A percentile compares a stretch with the other conserved stretches of the same genome.
These are phyloP conservation scores for Catharus minimus DNA, from an alignment of 2,113 vertebrate species.

Conservation along the genomic window DNA sequence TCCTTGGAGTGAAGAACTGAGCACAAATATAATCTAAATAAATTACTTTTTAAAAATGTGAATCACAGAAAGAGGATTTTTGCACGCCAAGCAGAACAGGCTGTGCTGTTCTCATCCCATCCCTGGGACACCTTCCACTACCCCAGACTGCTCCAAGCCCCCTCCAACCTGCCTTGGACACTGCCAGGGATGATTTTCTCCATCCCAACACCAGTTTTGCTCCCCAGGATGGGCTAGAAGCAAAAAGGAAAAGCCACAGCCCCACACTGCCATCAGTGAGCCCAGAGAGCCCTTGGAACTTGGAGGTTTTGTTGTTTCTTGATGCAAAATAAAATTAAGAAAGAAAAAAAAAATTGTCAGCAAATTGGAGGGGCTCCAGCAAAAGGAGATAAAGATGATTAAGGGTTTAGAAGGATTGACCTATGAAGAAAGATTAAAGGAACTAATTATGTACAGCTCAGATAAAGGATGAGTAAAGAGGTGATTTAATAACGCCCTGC, in stretches of 20 bases:
- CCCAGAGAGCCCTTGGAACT: neutral
- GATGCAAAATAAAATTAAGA: neutral
- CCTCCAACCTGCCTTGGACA: rapidly evolving
- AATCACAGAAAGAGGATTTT: neutral
- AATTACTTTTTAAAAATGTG: rapidly evolving
- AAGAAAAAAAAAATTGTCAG: neutral
- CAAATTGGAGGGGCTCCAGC: slow-evolving; percentile 58
- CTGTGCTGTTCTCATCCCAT: neutral
- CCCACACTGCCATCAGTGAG: neutral
- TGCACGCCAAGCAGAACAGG: neutral
- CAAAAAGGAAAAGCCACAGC: neutral
- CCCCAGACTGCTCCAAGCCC: neutral
- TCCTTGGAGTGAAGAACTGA: neutral
- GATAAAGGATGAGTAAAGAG: slow-evolving; percentile 69
- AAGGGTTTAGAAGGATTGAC: slow-evolving; percentile 70
- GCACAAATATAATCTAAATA: neutral
- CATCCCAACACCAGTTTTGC: neutral
- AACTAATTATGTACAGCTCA: slow-evolving; percentile 71
- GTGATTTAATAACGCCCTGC: slow-evolving; percentile 63
- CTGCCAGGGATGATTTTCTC: neutral
- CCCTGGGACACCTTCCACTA: neutral
- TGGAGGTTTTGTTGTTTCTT: neutral
- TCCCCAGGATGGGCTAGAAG: neutral
- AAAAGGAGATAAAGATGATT: slow-evolving; percentile 66
- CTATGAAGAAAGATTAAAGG: slow-evolving; percentile 71